Conservation (phyloP, 2,797 vertebrate genomes). For the Gymnoscopelus microlampas region DNA sequence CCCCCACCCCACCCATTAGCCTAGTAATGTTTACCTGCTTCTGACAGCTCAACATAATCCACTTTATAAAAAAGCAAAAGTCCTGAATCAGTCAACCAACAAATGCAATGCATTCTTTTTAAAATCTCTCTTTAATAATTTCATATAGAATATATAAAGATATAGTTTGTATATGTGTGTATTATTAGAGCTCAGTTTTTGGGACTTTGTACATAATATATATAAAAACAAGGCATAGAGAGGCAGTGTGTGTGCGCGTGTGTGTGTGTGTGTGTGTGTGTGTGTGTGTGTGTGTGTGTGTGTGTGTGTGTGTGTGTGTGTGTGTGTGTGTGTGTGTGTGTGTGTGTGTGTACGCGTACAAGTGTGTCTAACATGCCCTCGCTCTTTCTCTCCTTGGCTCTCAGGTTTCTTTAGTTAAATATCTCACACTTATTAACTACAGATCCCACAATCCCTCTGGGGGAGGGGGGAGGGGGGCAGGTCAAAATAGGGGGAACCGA, state of each 20-base stretch:
- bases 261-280: constrained; percentile 37
- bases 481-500: too few relatives aligned
- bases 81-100: constrained; percentile 73
- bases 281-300: constrained; percentile 24
- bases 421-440: constrained; percentile 25
- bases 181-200: constrained; percentile 72
- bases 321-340: constrained; percentile 33
- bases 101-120: constrained; percentile 65
- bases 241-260: constrained; percentile 58
- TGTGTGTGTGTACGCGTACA: constrained; percentile 29
- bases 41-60: constrained; percentile 49
- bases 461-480: not conserved
- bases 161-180: constrained; percentile 72
- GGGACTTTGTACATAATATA: constrained; percentile 73
- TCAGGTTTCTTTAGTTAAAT: constrained; percentile 30
- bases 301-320: constrained; percentile 34
- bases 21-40: not conserved
- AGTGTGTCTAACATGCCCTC: constrained; percentile 33
- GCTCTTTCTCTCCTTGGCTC: constrained; percentile 41
- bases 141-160: constrained; percentile 75
- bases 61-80: constrained; percentile 48
- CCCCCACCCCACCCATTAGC: constrained; percentile 14
- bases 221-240: constrained; percentile 81
- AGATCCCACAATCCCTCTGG: constrained; percentile 5
- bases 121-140: constrained; percentile 67